phyloP scores from a whole-genome alignment of 2,113 vertebrate species.

The Hippocampus abdominalis region DNA sequence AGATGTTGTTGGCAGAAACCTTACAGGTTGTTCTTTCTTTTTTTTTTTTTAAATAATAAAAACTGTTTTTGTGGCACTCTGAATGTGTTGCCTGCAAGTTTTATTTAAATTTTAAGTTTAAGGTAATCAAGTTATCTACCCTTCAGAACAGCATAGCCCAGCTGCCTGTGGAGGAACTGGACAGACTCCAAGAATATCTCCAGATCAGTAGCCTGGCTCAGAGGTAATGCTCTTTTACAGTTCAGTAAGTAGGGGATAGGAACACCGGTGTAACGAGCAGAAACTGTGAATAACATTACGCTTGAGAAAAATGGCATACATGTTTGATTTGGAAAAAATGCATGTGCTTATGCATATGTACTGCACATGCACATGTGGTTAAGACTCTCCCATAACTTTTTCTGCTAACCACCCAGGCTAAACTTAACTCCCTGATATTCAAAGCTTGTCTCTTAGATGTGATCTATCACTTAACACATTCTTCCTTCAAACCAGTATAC shows the following conservation, averaged over 20 bases:
- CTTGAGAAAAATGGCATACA: too few species aligned
- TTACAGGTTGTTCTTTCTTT: conserved; percentile 75
- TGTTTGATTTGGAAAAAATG: too few species aligned
- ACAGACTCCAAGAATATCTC: conserved; percentile 90
- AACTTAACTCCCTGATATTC: too few species aligned
- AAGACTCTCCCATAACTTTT: too few species aligned
- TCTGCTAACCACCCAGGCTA: too few species aligned
- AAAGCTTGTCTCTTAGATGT: too few species aligned
- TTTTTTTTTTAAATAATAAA: neutral
- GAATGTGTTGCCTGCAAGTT: neutral
- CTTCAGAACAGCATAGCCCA: conserved; percentile 87
- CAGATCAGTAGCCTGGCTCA: conserved; percentile 87
- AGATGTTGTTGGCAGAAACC: conserved; percentile 94
- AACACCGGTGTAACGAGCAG: too few species aligned
- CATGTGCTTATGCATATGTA: too few species aligned
- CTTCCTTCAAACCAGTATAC: too few species aligned
- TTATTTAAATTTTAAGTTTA: neutral
- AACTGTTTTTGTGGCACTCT: neutral
- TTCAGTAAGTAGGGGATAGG: neutral
- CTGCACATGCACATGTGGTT: too few species aligned
- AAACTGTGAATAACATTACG: too few species aligned
- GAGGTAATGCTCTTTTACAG: conserved; percentile 70
- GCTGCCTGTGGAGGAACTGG: conserved; percentile 88
- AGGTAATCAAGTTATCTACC: conserved; percentile 2
- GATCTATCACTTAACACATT: too few species aligned